These are phyloP conservation scores for Lates japonicus DNA, from an alignment of 2,797 vertebrate genomes.

Conservation along the genomic window DNA sequence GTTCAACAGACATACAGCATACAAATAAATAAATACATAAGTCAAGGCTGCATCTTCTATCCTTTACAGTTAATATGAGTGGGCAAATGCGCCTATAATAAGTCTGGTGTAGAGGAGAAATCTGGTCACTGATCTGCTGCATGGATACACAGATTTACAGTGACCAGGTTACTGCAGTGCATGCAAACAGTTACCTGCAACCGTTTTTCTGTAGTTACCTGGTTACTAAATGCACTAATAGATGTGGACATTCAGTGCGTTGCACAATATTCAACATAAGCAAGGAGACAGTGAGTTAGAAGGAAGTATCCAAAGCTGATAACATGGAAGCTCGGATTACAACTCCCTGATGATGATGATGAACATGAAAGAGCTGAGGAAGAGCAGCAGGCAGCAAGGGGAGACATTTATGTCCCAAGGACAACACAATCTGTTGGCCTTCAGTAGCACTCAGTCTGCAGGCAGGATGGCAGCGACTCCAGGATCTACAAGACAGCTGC, in stretches of 20 bases:
- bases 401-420: neutral
- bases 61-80: neutral
- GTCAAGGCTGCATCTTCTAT: neutral
- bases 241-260: too few relatives aligned
- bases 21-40: too few relatives aligned
- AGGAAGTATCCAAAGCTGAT: neutral
- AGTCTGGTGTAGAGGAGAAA: neutral
- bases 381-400: neutral
- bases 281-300: neutral
- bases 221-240: too few relatives aligned
- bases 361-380: neutral
- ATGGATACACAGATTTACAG: neutral
- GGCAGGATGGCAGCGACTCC: neutral
- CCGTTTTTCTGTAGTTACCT: too few relatives aligned
- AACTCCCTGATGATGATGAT: neutral
- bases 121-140: neutral
- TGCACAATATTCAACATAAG: neutral
- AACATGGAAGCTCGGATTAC: neutral
- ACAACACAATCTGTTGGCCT: neutral
- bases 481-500: neutral
- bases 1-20: too few relatives aligned
- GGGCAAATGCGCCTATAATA: neutral
- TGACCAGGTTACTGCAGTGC: neutral
- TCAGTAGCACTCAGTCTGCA: neutral
- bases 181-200: neutral